Percentiles rank a stretch among this genome's conserved stretches.
Conservation (phyloP, 2,113 vertebrate genomes). For the Tympanuchus pallidicinctus region DNA sequence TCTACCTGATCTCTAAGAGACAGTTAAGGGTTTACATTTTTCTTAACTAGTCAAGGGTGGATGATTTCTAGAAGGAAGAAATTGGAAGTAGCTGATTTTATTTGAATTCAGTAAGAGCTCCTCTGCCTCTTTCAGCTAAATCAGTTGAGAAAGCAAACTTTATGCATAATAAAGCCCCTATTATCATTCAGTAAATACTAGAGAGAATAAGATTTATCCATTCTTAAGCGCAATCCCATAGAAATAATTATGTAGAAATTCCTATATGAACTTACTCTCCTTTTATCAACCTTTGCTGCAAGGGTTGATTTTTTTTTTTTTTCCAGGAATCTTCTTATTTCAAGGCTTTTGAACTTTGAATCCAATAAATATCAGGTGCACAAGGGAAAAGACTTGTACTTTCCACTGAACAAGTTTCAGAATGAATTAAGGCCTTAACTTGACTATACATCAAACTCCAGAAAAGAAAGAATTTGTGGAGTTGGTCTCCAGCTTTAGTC, state of each 20-base stretch:
- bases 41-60: not conserved
- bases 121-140: not conserved
- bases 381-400: not conserved
- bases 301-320: not conserved
- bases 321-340: not conserved
- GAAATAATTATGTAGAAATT: not conserved
- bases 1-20: not conserved
- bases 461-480: not conserved
- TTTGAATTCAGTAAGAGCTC: not conserved
- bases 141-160: not conserved
- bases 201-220: not conserved
- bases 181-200: constrained; percentile 11
- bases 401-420: not conserved
- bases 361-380: not conserved
- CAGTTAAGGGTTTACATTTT: not conserved
- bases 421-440: not conserved
- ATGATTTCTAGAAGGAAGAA: not conserved
- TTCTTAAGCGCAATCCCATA: not conserved
- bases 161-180: not conserved
- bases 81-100: not conserved
- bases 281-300: not conserved
- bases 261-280: not conserved
- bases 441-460: not conserved
- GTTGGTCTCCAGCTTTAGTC: not conserved
- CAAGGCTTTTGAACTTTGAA: not conserved